Evolutionary conservation across 2,888 invertebrate genomes (phyloP).

Genomic region (Opisthograptis luteolata): DNA sequence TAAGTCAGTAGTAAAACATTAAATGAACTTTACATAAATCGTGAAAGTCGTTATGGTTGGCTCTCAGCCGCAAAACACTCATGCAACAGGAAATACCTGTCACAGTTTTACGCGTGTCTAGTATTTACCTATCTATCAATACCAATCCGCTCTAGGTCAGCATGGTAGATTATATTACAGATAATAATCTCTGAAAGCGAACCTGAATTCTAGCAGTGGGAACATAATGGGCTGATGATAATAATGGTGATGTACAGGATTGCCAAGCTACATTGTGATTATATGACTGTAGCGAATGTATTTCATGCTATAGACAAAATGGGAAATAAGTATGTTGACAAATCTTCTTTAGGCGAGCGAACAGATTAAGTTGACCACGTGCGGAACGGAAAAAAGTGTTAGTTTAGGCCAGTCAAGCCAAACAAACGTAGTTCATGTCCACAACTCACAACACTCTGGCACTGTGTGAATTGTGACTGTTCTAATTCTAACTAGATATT

Average conservation of each 20-base stretch:
- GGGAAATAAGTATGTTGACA: background rate
- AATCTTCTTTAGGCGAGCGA: conserved; percentile 2
- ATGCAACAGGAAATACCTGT: conserved; percentile 5
- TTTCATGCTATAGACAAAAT: no score
- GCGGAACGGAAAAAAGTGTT: conserved; percentile 17
- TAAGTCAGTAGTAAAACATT: conserved; percentile 11
- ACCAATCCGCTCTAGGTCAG: no score
- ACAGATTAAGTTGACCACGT: conserved; percentile 14
- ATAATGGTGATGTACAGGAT: no score
- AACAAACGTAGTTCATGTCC: conserved; percentile 3
- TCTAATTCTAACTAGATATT: no score
- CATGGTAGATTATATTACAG: no score
- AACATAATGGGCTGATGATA: no score
- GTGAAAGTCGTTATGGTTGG: conserved; percentile 19
- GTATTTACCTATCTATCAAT: no score
- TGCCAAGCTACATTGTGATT: no score
- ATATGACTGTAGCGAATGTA: conserved; percentile 5
- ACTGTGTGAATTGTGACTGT: no score
- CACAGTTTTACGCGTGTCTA: background rate
- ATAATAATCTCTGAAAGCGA: no score
- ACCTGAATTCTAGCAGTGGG: no score
- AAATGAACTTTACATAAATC: conserved; percentile 6
- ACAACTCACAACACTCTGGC: no score
- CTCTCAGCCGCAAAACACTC: conserved; percentile 2
- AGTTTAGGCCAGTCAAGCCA: background rate